These are phyloP conservation scores for Machimus rusticus DNA, from an alignment of 2,888 invertebrate species.

Conservation along the genomic window DNA sequence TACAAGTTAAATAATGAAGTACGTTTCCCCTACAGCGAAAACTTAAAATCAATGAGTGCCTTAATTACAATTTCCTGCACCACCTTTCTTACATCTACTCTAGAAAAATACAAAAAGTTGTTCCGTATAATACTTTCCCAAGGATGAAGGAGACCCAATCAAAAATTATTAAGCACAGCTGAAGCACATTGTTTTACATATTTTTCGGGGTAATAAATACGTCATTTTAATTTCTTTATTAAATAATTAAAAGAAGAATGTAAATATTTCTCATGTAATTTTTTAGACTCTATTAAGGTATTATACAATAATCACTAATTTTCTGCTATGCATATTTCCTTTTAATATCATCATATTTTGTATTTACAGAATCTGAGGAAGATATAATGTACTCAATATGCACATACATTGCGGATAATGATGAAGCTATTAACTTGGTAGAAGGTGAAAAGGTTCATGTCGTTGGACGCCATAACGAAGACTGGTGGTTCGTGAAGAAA, in stretches of 20 bases:
- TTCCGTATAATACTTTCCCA: no score
- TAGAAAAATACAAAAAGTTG: no score
- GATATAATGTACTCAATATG: slow-evolving; percentile 84
- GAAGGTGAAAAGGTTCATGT: slow-evolving; percentile 91
- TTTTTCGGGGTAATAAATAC: background rate
- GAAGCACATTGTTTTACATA: background rate
- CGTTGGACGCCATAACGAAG: slow-evolving; percentile 81
- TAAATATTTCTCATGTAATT: no score
- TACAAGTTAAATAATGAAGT: no score
- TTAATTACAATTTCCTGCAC: no score
- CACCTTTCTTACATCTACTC: no score
- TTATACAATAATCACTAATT: background rate
- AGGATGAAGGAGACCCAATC: no score
- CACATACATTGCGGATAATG: slow-evolving; percentile 85
- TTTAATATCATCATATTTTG: background rate
- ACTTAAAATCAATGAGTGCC: no score
- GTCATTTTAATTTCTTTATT: no score
- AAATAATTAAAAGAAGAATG: no score
- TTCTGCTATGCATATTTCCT: background rate
- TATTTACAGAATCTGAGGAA: slow-evolving; percentile 62
- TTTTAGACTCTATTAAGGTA: no score
- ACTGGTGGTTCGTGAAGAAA: slow-evolving; percentile 94
- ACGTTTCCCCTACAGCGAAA: no score
- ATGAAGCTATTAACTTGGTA: slow-evolving; percentile 86
- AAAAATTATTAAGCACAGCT: background rate